These are phyloP conservation scores for Brachypteracias leptosomus DNA, from an alignment of 2,113 vertebrate genomes.

Conservation along the genomic window DNA sequence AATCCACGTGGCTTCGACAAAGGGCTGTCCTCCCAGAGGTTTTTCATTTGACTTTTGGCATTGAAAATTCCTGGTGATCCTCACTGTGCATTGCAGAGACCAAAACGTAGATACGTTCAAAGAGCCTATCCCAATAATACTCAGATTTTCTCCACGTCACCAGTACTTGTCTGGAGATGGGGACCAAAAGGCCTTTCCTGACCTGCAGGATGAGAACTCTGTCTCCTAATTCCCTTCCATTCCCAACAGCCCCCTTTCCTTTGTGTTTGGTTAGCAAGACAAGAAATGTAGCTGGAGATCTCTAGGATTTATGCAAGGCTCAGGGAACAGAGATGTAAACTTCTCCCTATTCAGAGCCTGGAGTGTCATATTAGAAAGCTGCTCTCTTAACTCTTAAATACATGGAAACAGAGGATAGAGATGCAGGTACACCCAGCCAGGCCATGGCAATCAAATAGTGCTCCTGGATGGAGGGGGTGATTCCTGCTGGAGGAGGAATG, in stretches of 20 bases:
- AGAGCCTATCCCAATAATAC: background rate
- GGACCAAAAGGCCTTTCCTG: background rate
- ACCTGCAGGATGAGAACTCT: background rate
- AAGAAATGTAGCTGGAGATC: background rate
- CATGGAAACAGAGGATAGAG: background rate
- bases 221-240: background rate
- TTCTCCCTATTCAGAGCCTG: background rate
- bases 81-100: background rate
- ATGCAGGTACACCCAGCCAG: background rate
- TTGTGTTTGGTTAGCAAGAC: background rate
- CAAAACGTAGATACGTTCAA: background rate
- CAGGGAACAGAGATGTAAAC: background rate
- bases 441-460: background rate
- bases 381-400: background rate
- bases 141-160: background rate
- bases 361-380: background rate
- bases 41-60: slow-evolving; percentile 16
- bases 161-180: background rate
- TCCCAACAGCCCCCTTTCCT: background rate
- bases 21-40: background rate
- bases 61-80: slow-evolving; percentile 28
- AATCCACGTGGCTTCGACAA: background rate
- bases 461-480: background rate
- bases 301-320: background rate
- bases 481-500: background rate